Percentiles rank a stretch among this genome's conserved stretches.
These are phyloP conservation scores for Trissoscelio sp. DNA, from an alignment of 2,888 invertebrate species.

Conservation along the genomic window DNA sequence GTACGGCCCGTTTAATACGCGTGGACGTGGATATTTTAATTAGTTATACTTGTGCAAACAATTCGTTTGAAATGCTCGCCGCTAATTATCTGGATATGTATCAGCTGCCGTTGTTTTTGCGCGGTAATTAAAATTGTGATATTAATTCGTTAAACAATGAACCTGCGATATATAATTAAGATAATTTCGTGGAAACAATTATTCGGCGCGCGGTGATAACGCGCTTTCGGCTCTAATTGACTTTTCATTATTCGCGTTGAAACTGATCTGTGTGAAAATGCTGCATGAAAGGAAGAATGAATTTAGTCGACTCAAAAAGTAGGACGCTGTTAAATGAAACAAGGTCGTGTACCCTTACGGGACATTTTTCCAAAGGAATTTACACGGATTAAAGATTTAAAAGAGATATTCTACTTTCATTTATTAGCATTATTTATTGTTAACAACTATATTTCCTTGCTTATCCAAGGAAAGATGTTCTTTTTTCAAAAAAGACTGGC, in stretches of 20 bases:
- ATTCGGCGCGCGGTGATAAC: slow-evolving; percentile 34
- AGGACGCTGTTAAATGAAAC: neutral
- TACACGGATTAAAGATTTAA: no score
- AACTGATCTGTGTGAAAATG: slow-evolving; percentile 26
- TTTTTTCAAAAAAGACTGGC: no score
- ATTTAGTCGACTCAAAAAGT: neutral
- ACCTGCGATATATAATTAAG: slow-evolving; percentile 26
- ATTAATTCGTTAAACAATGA: slow-evolving; percentile 60
- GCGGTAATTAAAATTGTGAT: slow-evolving; percentile 47
- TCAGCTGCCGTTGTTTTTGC: slow-evolving; percentile 23
- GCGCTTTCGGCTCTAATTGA: slow-evolving; percentile 40
- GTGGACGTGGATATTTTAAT: slow-evolving; percentile 58
- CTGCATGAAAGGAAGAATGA: neutral
- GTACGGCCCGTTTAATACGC: neutral
- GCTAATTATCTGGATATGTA: slow-evolving; percentile 58
- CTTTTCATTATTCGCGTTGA: slow-evolving; percentile 45
- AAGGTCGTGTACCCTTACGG: neutral
- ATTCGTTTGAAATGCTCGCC: slow-evolving; percentile 19
- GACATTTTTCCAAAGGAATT: neutral
- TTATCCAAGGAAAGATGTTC: no score
- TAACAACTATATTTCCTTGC: no score
- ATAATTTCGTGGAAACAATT: slow-evolving; percentile 38
- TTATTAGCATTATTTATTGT: no score
- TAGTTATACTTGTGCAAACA: slow-evolving; percentile 53
- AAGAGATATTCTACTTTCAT: no score